phyloP scores from a whole-genome alignment of 2,888 invertebrate species.

The Chrysomela aeneicollis region DNA sequence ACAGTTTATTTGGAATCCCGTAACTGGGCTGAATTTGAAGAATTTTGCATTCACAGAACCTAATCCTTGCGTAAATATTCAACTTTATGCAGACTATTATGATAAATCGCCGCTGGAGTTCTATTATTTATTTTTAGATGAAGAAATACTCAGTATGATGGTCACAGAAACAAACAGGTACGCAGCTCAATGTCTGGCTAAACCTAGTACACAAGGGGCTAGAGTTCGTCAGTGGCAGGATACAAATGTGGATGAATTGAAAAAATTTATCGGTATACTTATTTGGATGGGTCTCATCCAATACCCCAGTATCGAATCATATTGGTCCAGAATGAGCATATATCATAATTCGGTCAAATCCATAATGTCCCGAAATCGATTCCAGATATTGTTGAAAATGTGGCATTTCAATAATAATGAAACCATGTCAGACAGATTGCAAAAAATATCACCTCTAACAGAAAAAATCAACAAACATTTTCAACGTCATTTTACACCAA shows the following conservation, averaged over 20 bases:
- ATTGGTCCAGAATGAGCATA: neutral
- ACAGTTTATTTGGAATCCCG: constrained; percentile 11
- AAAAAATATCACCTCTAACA: constrained; percentile 38
- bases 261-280: constrained; percentile 7
- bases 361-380: neutral
- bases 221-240: constrained; percentile 14
- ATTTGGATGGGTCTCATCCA: constrained; percentile 13
- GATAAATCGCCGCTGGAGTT: constrained; percentile 15
- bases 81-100: constrained; percentile 13
- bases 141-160: constrained; percentile 10
- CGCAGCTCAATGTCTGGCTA: constrained; percentile 9
- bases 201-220: neutral
- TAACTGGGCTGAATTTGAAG: neutral
- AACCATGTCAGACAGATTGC: constrained; percentile 26
- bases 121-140: neutral
- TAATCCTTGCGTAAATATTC: constrained; percentile 12
- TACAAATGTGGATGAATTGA: constrained; percentile 14
- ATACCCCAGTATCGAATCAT: constrained; percentile 1
- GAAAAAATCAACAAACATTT: constrained; percentile 35
- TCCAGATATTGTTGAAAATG: too few species aligned
- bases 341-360: constrained; percentile 6
- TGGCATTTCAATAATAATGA: too few species aligned
- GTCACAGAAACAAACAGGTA: too few species aligned
- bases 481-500: constrained; percentile 22
- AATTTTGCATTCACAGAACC: constrained; percentile 13